Conservation (phyloP, 2,113 vertebrate species). For the Pollachius pollachius region DNA sequence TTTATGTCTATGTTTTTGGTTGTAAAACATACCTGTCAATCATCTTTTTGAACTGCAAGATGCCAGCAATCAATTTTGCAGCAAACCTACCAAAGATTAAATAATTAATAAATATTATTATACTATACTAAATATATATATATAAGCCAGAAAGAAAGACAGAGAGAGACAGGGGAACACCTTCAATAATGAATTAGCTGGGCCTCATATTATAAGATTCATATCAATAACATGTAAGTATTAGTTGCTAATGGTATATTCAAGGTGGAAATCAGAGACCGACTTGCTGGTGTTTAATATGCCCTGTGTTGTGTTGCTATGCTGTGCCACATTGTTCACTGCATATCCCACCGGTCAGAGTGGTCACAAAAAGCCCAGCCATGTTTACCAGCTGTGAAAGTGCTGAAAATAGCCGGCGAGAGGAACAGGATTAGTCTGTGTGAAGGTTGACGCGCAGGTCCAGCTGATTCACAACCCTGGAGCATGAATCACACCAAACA, state of each 20-base stretch:
- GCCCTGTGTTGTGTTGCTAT: not conserved
- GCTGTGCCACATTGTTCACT: slow-evolving; percentile 19
- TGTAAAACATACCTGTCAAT: slow-evolving; percentile 86
- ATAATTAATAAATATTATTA: not conserved
- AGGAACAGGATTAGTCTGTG: slow-evolving; percentile 54
- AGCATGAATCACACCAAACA: too few relatives aligned
- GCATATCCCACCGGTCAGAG: slow-evolving; percentile 46
- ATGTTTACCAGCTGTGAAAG: slow-evolving; percentile 28
- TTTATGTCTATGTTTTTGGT: not conserved
- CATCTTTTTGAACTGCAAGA: slow-evolving; percentile 94
- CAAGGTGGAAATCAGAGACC: too few relatives aligned
- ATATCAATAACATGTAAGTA: too few relatives aligned
- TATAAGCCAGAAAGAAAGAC: too few relatives aligned
- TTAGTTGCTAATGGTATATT: too few relatives aligned
- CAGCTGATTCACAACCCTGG: slow-evolving; percentile 11
- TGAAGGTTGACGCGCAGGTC: slow-evolving; percentile 69
- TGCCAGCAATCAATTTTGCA: slow-evolving; percentile 91
- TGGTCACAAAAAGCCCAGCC: slow-evolving; percentile 62
- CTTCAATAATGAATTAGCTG: not conserved
- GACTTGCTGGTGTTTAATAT: too few relatives aligned
- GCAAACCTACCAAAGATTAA: slow-evolving; percentile 80
- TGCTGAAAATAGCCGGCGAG: slow-evolving; percentile 68
- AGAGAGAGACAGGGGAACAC: too few relatives aligned
- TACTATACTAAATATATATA: not conserved
- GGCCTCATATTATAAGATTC: not conserved